These are phyloP conservation scores for Speoplatyrhinus poulsoni DNA, from an alignment of 2,113 vertebrate species.

Conservation along the genomic window DNA sequence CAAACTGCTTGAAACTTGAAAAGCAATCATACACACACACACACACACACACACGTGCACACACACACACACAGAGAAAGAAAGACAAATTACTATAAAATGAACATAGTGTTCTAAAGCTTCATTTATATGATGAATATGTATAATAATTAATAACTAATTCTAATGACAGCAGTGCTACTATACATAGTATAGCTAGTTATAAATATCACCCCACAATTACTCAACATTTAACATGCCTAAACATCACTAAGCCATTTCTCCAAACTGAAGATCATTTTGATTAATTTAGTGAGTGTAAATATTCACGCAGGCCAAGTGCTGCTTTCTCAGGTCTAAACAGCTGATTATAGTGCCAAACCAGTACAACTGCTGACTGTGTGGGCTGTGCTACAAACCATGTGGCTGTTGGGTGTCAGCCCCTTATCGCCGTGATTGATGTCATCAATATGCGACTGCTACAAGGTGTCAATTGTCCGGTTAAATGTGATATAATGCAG, in stretches of 20 bases:
- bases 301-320: background rate
- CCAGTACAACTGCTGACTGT: constrained; percentile 17
- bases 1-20: constrained; percentile 11
- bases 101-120: too few species aligned
- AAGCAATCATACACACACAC: background rate
- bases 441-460: constrained; percentile 24
- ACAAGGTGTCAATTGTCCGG: constrained; percentile 35
- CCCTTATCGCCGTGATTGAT: constrained; percentile 59
- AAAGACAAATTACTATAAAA: background rate
- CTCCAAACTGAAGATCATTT: too few species aligned
- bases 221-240: too few species aligned
- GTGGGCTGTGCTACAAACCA: constrained; percentile 17
- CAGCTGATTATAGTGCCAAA: background rate
- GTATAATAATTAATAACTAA: too few species aligned
- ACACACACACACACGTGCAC: constrained; percentile 4
- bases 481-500: constrained; percentile 37
- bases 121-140: too few species aligned
- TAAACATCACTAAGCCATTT: too few species aligned
- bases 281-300: background rate
- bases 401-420: constrained; percentile 25
- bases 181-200: too few species aligned
- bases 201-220: too few species aligned
- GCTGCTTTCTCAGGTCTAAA: background rate
- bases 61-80: background rate
- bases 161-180: too few species aligned